A percentile compares a stretch with the other conserved stretches of the same genome.
These are phyloP conservation scores for Amblyopsis hoosieri DNA, from an alignment of 2,797 vertebrate species.

Conservation along the genomic window DNA sequence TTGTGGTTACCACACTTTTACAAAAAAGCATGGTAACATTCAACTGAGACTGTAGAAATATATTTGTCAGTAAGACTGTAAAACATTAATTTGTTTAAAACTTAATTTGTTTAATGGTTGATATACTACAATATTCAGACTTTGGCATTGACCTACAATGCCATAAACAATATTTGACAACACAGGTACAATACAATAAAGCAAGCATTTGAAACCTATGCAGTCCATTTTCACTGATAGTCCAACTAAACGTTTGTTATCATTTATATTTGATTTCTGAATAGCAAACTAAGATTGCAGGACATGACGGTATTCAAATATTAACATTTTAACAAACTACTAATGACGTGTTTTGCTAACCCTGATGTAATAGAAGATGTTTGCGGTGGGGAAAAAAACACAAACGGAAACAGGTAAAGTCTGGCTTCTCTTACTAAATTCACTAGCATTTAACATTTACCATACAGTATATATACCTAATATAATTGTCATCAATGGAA, in stretches of 20 bases:
- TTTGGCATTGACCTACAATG: background rate
- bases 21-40: background rate
- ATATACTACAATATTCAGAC: background rate
- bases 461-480: conserved; percentile 19
- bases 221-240: too few relatives aligned
- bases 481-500: conserved; percentile 19
- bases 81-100: background rate
- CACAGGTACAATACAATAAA: background rate
- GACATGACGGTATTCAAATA: background rate
- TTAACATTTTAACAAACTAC: conserved; percentile 13
- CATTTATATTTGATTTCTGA: too few relatives aligned
- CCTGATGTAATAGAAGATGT: conserved; percentile 63
- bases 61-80: background rate
- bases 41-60: background rate
- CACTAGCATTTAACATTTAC: conserved; percentile 47
- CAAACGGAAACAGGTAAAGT: conserved; percentile 70
- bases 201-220: background rate
- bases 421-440: conserved; percentile 52
- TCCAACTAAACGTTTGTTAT: too few relatives aligned
- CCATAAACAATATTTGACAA: background rate
- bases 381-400: conserved; percentile 67
- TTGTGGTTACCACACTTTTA: too few relatives aligned
- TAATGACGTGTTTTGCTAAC: conserved; percentile 78
- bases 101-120: background rate
- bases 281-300: background rate